These are phyloP conservation scores for Albula glossodonta DNA, from an alignment of 2,113 vertebrate species.

Conservation along the genomic window DNA sequence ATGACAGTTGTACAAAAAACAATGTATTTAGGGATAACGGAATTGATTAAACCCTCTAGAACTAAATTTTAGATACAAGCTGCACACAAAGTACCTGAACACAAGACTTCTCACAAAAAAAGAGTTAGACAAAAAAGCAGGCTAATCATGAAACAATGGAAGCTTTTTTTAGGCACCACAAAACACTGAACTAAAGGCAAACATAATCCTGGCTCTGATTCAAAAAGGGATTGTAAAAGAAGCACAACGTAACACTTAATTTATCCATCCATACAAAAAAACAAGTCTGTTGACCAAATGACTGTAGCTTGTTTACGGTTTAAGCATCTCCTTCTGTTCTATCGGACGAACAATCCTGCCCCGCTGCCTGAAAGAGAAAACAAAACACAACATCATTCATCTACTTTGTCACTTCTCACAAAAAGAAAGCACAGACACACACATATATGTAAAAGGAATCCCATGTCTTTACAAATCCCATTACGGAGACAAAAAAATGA, in stretches of 20 bases:
- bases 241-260: constrained; percentile 32
- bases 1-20: constrained; percentile 31
- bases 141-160: not conserved
- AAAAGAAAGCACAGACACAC: constrained; percentile 26
- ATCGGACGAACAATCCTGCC: constrained; percentile 75
- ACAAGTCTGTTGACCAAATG: constrained; percentile 42
- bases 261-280: constrained; percentile 45
- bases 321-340: constrained; percentile 50
- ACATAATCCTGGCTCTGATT: constrained; percentile 1
- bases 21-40: constrained; percentile 23
- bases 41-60: not conserved
- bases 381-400: constrained; percentile 61
- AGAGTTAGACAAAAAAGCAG: constrained; percentile 10
- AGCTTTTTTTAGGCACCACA: constrained; percentile 22
- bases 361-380: constrained; percentile 81
- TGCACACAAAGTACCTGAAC: constrained; percentile 22
- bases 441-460: constrained; percentile 55
- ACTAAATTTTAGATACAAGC: not conserved
- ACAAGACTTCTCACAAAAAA: constrained; percentile 18
- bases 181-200: constrained; percentile 19
- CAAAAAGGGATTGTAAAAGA: constrained; percentile 10
- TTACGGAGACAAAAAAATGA: constrained; percentile 46
- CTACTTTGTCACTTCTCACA: constrained; percentile 36
- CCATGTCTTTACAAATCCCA: constrained; percentile 55
- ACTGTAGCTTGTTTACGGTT: constrained; percentile 35